Evolutionary conservation across 2,797 vertebrate genomes (phyloP), one percentile per base, ranked within the genome.

Genomic region (Setipinna tenuifilis): DNA sequence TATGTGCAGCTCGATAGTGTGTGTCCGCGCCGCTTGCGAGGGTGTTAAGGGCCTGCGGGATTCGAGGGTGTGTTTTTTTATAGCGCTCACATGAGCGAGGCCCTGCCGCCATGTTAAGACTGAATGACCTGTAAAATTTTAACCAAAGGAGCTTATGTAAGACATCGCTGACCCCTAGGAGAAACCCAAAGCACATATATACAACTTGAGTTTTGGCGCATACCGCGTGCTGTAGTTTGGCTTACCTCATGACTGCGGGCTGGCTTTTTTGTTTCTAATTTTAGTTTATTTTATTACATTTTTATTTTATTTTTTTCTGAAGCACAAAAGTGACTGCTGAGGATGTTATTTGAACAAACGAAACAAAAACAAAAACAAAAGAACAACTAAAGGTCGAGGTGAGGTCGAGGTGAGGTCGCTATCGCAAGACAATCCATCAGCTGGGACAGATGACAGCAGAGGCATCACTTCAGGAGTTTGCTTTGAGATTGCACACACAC

Each of bases 101-200:
- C 68, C 68, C 14, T 41, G 31, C 31, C 35, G 17, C 68, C 6
- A 17, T 28, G 68, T 5, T 12, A 19, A 75, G 68, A 75, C 68
- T 17, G 68, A 75, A 31, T 35, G 68, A 75, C 68, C 68, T 75
- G 68, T 75, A 75, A 75, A 75, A 75, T 41, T 31, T 75, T 75
- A 75, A 75, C 68, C 68, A 75, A 75, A 75, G 68, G 68, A 75
- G 31, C 68, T 75, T 35, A 75, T 41, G 31, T 28, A 68, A 68
- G 7, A 28, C 62, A 31, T 6, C 62, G n/a, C n/a, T 68, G 23
- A 28, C 28, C 62, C 23, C 62, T 11, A 68, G 23, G 62, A 68
- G 62, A 10, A 68, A 54, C 9, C 50, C 62, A 28, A 16, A 68
- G 62, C 62, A 68, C 11, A 28, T n/a, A n/a, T n/a, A n/a, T n/a